A percentile compares a stretch with the other conserved stretches of the same genome.
These are phyloP conservation scores for Chironomus tentans DNA, from an alignment of 2,888 invertebrate genomes.

Conservation along the genomic window DNA sequence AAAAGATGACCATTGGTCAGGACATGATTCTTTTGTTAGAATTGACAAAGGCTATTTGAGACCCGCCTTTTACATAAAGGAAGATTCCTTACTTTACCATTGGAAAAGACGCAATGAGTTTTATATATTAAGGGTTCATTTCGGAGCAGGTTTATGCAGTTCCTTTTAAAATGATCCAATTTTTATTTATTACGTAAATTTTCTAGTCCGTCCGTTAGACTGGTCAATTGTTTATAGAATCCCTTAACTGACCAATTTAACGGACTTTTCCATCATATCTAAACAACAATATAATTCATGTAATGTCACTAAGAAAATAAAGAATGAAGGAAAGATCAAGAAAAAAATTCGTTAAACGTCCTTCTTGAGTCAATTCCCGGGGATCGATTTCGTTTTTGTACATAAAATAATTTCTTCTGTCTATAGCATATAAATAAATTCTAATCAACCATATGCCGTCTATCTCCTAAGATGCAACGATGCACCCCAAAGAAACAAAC, in stretches of 20 bases:
- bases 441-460: constrained; percentile 17
- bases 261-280: constrained; percentile 3
- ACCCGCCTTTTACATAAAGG: neutral
- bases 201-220: constrained; percentile 7
- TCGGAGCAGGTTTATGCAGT: constrained; percentile 12
- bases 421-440: neutral
- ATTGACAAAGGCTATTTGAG: neutral
- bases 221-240: neutral
- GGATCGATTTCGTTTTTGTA: neutral
- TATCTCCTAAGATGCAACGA: neutral
- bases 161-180: constrained; percentile 15
- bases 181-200: neutral
- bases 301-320: too few species aligned
- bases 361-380: neutral
- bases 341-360: constrained; percentile 18
- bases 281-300: too few species aligned
- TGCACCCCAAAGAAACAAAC: neutral
- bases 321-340: neutral
- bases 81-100: neutral
- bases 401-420: neutral
- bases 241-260: constrained; percentile 9
- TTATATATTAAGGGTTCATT: neutral
- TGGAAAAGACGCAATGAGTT: neutral
- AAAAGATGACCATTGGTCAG: constrained; percentile 20
- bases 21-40: neutral